phyloP scores from a whole-genome alignment of 2,888 invertebrate species.

The Thyatira batis region DNA sequence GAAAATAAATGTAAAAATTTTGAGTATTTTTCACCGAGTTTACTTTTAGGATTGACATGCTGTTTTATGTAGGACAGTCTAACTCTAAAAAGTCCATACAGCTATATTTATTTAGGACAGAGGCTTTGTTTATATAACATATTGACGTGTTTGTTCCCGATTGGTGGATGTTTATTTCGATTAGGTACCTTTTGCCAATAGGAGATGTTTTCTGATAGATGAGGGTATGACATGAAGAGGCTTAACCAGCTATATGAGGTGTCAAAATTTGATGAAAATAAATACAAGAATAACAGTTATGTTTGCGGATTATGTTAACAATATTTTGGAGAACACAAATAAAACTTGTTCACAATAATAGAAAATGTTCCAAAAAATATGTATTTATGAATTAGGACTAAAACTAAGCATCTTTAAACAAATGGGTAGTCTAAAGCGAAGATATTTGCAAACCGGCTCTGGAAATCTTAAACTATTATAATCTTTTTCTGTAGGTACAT shows the following conservation, averaged over 20 bases:
- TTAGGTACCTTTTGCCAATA: conserved; percentile 21
- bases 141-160: conserved; percentile 23
- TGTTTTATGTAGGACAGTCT: conserved; percentile 10
- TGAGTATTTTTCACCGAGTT: neutral
- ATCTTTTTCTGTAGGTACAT: too few species aligned
- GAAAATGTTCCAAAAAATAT: too few species aligned
- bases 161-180: conserved; percentile 16
- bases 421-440: too few species aligned
- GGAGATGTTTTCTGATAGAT: conserved; percentile 10
- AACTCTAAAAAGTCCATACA: conserved; percentile 22
- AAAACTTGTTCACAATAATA: too few species aligned
- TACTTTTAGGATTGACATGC: neutral
- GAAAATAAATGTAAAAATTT: neutral
- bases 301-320: too few species aligned
- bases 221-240: conserved; percentile 8
- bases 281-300: neutral
- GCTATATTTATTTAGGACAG: conserved; percentile 35
- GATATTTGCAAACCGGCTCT: too few species aligned
- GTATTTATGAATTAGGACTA: too few species aligned
- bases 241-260: neutral
- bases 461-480: too few species aligned
- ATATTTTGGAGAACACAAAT: too few species aligned
- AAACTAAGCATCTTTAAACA: too few species aligned
- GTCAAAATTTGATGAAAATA: neutral
- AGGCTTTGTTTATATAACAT: conserved; percentile 28